phyloP scores from a whole-genome alignment of 1,140 invertebrate species.

The Platyura marginata region DNA sequence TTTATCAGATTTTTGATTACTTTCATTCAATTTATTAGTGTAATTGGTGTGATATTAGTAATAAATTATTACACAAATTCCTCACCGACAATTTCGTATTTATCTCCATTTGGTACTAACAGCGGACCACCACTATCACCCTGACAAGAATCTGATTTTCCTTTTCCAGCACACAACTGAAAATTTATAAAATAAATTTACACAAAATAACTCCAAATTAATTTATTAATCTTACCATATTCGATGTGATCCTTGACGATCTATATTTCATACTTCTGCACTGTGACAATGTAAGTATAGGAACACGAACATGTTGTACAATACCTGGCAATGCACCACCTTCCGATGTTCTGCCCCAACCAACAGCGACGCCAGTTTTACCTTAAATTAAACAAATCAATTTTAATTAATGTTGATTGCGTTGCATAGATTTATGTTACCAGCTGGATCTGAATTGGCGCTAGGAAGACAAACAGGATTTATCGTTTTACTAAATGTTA shows the following conservation, averaged over 20 bases:
- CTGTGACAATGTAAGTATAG: constrained; percentile 55
- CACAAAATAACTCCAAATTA: not conserved
- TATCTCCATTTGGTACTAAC: constrained; percentile 46
- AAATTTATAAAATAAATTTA: not conserved
- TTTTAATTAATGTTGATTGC: not conserved
- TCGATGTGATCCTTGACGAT: constrained; percentile 55
- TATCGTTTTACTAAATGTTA: constrained; percentile 58
- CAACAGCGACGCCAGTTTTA: constrained; percentile 9
- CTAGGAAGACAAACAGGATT: constrained; percentile 60
- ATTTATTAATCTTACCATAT: constrained; percentile 35
- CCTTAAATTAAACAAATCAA: not conserved
- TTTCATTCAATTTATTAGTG: too few species aligned
- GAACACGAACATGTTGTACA: constrained; percentile 68
- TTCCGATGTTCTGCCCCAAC: constrained; percentile 49
- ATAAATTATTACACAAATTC: constrained; percentile 3
- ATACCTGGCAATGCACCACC: constrained; percentile 59
- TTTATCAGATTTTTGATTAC: too few species aligned
- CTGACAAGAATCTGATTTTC: constrained; percentile 66
- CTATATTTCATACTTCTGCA: constrained; percentile 67
- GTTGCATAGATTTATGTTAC: constrained; percentile 23
- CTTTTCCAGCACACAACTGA: constrained; percentile 50
- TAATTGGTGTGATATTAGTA: not conserved
- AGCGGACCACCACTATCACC: constrained; percentile 71
- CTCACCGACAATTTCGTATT: constrained; percentile 55
- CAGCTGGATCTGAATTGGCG: constrained; percentile 43